Evolutionary conservation across 2,888 invertebrate species (phyloP).

Genomic region (Leucophora obtusa): DNA sequence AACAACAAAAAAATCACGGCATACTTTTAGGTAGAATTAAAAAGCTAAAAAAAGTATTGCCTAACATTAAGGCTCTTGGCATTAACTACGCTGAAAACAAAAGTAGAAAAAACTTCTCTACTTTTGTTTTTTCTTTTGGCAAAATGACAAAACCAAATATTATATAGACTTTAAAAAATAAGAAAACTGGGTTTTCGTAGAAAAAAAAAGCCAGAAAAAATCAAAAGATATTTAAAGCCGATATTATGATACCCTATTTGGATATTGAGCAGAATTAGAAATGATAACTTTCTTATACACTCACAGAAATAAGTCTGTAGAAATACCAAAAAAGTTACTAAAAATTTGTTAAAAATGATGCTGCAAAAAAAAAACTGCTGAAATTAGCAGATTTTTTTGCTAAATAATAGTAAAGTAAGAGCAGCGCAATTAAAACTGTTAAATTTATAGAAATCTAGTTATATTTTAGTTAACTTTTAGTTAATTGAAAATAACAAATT

Average conservation of each 20-base stretch:
- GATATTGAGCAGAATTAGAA: too few species aligned
- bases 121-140: slow-evolving; percentile 12
- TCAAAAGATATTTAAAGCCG: not conserved
- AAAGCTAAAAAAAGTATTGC: slow-evolving; percentile 13
- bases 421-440: too few species aligned
- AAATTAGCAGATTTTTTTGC: too few species aligned
- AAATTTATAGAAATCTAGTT: too few species aligned
- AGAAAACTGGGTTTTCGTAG: not conserved
- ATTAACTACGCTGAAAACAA: slow-evolving; percentile 4
- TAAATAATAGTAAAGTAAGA: too few species aligned
- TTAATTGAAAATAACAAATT: too few species aligned
- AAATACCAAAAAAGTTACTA: too few species aligned
- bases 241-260: not conserved
- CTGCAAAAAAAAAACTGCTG: too few species aligned
- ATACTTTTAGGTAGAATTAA: slow-evolving; percentile 30
- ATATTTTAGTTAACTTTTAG: too few species aligned
- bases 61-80: slow-evolving; percentile 13
- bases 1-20: slow-evolving; percentile 2
- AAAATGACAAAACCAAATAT: slow-evolving; percentile 7
- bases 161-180: not conserved
- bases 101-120: not conserved
- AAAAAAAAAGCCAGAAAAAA: not conserved
- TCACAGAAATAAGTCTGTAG: too few species aligned
- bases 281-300: too few species aligned
- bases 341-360: too few species aligned